These are phyloP conservation scores for Micromesistius poutassou DNA, from an alignment of 2,797 vertebrate species.

Conservation along the genomic window DNA sequence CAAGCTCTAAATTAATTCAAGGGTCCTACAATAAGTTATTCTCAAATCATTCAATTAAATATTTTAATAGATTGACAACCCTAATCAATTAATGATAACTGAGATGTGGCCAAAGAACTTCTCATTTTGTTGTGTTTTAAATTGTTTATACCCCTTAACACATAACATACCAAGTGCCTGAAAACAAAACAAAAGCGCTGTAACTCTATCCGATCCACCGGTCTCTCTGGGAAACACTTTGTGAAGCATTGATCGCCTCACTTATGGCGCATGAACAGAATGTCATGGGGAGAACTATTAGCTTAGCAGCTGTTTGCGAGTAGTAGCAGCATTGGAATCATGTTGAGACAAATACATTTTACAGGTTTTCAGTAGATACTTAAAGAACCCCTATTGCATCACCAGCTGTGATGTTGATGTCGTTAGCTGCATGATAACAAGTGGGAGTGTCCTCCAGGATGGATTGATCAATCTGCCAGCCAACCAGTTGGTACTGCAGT, in stretches of 20 bases:
- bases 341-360: background rate
- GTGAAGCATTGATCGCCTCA: background rate
- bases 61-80: no score
- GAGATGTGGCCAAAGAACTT: no score
- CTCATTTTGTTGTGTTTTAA: no score
- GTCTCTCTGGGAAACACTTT: background rate
- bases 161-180: background rate
- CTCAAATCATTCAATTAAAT: no score
- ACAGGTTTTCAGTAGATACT: background rate
- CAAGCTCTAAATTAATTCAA: no score
- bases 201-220: background rate
- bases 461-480: background rate
- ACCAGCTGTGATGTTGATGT: background rate
- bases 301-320: background rate
- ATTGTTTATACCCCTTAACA: no score
- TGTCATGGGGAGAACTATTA: background rate
- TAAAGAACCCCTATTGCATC: background rate
- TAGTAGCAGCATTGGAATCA: background rate
- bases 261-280: constrained; percentile 1
- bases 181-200: background rate
- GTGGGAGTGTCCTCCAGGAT: background rate
- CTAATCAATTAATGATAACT: no score
- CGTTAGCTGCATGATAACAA: background rate
- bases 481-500: background rate
- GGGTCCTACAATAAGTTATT: no score